Base-by-base conservation (phyloP, 2,113 vertebrate genomes). In the Chloroceryle aenea region DNA sequence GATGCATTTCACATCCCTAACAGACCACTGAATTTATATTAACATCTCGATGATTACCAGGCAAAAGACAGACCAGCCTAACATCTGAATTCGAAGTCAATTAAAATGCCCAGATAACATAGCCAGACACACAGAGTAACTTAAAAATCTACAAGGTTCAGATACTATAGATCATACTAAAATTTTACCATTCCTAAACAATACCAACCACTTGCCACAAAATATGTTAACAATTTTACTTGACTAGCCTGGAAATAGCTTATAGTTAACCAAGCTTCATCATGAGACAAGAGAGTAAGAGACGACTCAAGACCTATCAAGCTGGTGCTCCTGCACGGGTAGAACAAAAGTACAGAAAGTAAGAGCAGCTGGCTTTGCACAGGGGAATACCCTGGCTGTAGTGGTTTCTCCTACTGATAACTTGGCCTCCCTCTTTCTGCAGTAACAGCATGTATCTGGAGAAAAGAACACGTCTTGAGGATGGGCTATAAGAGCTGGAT, bases 1-100 rank as follows among this genome's bases (percentile, higher is more conserved):
- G 47, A 78, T 92, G 81, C 14, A 80, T 96, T 96, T 97, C 93
- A 77, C 69, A 73, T 87, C 74, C 78, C 62, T 80, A 83, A 85
- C 84, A 93, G 87, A 90, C 7, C 27, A 13, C 25, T 73, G 20
- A 2, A 4, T 79, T 94, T 61, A 34, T 48, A 56, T 80, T 87
- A 92, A 76, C 52, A n/a, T 56, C 47, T 43, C 64, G 66, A 93
- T 69, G 69, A 75, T 53, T 94, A 83, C 36, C 7, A 19, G 75
- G 45, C 71, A 87, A 71, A 94, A 77, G 52, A 42, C 29, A 3
- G 1, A 74, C 50, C 67, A 80, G 10, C 15, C 32, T 75, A 74
- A 50, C 10, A 71, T 59, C 45, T 89, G n/a, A 21, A 6, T 67
- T 91, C 10, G 7, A 78, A 56, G 14, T 68, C 75, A 38, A 82